Conservation (phyloP, 2,113 vertebrate genomes). For the Ciconia stormi region DNA sequence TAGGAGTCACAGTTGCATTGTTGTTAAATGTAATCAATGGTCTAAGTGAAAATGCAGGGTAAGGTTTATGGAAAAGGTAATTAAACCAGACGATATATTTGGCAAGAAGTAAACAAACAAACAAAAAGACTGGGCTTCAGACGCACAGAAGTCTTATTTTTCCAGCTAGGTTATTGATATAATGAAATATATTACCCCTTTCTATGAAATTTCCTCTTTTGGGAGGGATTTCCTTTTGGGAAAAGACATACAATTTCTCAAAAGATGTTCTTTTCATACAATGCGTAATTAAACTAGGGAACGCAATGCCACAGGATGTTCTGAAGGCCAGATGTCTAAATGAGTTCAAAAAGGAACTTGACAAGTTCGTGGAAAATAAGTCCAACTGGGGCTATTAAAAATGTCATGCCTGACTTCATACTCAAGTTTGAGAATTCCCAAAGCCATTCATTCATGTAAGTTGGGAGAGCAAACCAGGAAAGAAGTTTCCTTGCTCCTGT, state of each 20-base stretch:
- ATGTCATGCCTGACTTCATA: background rate
- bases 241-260: background rate
- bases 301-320: background rate
- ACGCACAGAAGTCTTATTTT: background rate
- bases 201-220: background rate
- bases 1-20: background rate
- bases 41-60: background rate
- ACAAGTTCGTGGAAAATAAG: background rate
- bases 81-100: background rate
- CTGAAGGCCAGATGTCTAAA: background rate
- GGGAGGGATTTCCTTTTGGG: background rate
- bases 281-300: background rate
- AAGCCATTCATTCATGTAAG: background rate
- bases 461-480: background rate
- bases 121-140: background rate
- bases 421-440: background rate
- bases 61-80: background rate
- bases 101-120: background rate
- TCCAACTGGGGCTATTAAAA: background rate
- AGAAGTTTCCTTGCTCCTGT: background rate
- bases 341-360: background rate
- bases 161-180: background rate
- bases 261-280: background rate
- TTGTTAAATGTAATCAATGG: background rate
- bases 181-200: background rate